phyloP scores from a whole-genome alignment of 2,113 vertebrate genomes.

The Cryptoleucopteryx plumbea region DNA sequence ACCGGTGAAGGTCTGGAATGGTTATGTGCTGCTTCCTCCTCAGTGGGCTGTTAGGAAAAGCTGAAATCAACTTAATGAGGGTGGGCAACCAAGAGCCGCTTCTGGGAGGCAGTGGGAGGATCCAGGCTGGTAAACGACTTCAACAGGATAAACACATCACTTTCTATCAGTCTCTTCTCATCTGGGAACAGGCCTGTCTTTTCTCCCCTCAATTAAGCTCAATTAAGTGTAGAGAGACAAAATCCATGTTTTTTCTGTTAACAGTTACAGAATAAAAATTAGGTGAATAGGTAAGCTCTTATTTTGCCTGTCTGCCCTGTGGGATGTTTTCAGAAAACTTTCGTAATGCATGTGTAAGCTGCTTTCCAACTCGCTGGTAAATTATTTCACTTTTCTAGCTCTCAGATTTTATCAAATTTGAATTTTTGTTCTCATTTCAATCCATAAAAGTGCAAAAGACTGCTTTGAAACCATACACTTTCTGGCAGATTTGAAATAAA shows the following conservation, averaged over 20 bases:
- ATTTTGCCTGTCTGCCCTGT: neutral
- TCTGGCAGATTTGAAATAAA: slow-evolving; percentile 48
- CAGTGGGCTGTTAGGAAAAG: fast-evolving
- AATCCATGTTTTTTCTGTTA: slow-evolving; percentile 41
- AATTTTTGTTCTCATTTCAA: slow-evolving; percentile 58
- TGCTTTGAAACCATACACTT: slow-evolving; percentile 45
- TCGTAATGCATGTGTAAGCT: neutral
- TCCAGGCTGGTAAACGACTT: neutral
- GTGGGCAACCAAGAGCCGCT: neutral
- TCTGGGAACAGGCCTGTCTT: slow-evolving; percentile 59
- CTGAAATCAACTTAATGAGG: neutral
- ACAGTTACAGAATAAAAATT: slow-evolving; percentile 20
- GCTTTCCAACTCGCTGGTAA: neutral
- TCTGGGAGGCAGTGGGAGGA: neutral
- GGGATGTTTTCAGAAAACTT: slow-evolving; percentile 44
- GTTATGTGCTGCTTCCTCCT: neutral
- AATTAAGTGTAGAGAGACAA: slow-evolving; percentile 47
- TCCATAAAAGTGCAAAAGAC: slow-evolving; percentile 34
- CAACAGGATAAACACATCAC: neutral
- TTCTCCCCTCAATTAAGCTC: slow-evolving; percentile 59
- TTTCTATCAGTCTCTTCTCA: neutral
- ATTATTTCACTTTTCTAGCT: slow-evolving; percentile 2
- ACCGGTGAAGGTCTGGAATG: neutral
- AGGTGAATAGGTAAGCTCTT: slow-evolving; percentile 27
- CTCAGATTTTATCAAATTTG: slow-evolving; percentile 67